Evolutionary conservation across 2,797 vertebrate species (phyloP).

Genomic region (Percopsis omiscomaycus): DNA sequence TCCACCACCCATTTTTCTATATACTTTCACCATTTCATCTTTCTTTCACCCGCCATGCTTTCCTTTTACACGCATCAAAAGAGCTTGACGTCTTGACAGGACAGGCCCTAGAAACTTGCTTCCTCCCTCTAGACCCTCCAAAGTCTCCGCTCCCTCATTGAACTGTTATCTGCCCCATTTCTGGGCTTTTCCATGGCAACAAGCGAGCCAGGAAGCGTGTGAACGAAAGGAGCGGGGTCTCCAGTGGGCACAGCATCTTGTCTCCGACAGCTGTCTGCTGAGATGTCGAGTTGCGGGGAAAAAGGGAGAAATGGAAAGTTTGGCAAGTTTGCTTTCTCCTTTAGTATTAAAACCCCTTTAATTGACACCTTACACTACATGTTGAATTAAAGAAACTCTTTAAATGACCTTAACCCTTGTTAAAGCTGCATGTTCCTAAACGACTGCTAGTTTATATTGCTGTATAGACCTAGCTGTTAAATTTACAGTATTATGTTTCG

Average conservation of each 20-base stretch:
- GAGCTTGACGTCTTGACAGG: slow-evolving; percentile 77
- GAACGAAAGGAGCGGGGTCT: slow-evolving; percentile 67
- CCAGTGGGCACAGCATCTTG: slow-evolving; percentile 71
- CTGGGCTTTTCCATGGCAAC: slow-evolving; percentile 78
- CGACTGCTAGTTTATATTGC: not conserved
- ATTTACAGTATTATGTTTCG: slow-evolving; percentile 5
- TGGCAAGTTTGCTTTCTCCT: slow-evolving; percentile 48
- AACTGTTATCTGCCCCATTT: slow-evolving; percentile 80
- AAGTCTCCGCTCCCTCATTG: slow-evolving; percentile 74
- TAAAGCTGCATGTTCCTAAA: not conserved
- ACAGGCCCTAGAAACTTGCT: slow-evolving; percentile 68
- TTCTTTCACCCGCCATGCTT: slow-evolving; percentile 36
- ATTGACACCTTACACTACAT: slow-evolving; percentile 27
- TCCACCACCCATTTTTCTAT: slow-evolving; percentile 19
- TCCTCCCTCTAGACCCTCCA: slow-evolving; percentile 69
- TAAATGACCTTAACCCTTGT: slow-evolving; percentile 10
- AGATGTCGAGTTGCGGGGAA: slow-evolving; percentile 51
- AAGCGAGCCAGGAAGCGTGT: slow-evolving; percentile 55
- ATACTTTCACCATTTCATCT: slow-evolving; percentile 35
- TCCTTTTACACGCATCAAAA: slow-evolving; percentile 71
- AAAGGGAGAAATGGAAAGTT: slow-evolving; percentile 54
- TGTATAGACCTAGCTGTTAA: not conserved
- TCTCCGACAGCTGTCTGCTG: slow-evolving; percentile 75
- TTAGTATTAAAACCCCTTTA: slow-evolving; percentile 51
- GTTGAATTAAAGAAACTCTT: slow-evolving; percentile 17